Conservation (phyloP, 2,888 invertebrate genomes). For the Tenthredo distinguenda region DNA sequence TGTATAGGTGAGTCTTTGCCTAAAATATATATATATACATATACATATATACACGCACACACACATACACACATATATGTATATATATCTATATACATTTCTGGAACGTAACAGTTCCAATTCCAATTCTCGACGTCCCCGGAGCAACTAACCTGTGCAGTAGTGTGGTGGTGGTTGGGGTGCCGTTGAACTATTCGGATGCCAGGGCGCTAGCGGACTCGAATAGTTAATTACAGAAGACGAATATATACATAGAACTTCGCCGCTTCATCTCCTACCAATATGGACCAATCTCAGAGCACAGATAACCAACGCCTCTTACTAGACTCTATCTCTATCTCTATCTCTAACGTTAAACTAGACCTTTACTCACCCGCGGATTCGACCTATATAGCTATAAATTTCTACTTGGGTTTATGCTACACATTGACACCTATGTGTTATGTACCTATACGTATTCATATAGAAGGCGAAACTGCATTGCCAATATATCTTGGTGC, state of each 20-base stretch:
- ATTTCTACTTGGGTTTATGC: background rate
- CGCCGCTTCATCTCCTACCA: conserved; percentile 53
- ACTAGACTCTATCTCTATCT: background rate
- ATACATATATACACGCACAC: too few species aligned
- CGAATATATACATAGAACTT: conserved; percentile 43
- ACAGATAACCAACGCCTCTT: conserved; percentile 52
- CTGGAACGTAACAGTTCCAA: conserved; percentile 65
- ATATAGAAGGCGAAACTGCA: too few species aligned
- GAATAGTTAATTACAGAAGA: conserved; percentile 50
- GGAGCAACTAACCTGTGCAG: conserved; percentile 49
- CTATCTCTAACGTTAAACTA: background rate
- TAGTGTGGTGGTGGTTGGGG: background rate
- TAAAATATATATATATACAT: conserved; percentile 53
- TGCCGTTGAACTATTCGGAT: conserved; percentile 49
- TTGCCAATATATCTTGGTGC: conserved; percentile 12
- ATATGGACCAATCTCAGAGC: conserved; percentile 54
- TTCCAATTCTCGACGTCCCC: conserved; percentile 61
- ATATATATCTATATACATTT: conserved; percentile 59
- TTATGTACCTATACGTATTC: too few species aligned
- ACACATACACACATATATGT: conserved; percentile 53
- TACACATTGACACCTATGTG: background rate
- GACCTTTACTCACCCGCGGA: conserved; percentile 22
- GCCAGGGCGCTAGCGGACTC: conserved; percentile 54
- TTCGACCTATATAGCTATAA: background rate
- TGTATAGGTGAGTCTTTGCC: background rate